Evolutionary conservation across 2,113 vertebrate genomes (phyloP).

Genomic region (Python bivittatus): DNA sequence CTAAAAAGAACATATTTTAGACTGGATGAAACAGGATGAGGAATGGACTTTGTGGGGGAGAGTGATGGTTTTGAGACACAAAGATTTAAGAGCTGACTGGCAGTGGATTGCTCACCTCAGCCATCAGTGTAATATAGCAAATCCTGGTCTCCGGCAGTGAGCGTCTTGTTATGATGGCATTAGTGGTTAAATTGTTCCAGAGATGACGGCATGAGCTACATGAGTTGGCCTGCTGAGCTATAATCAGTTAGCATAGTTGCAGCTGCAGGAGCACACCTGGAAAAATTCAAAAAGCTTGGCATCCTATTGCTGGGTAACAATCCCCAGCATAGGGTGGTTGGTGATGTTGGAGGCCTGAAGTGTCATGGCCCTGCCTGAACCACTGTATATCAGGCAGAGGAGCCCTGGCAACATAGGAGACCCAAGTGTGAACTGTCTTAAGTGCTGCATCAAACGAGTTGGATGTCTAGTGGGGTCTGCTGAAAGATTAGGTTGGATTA

Average conservation of each 20-base stretch:
- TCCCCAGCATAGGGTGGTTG: not conserved
- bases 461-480: no score
- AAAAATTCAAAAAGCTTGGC: not conserved
- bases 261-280: not conserved
- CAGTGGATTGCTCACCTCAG: not conserved
- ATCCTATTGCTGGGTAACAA: not conserved
- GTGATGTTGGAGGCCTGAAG: not conserved
- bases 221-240: not conserved
- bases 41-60: not conserved
- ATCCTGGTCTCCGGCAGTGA: not conserved
- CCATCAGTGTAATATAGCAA: not conserved
- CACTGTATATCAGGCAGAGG: not conserved
- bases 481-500: no score
- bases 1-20: not conserved
- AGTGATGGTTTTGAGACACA: not conserved
- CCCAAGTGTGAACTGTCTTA: no score
- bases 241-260: not conserved
- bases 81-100: not conserved
- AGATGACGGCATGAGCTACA: not conserved
- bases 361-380: not conserved
- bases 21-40: not conserved
- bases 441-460: no score
- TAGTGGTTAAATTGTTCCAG: not conserved
- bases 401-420: not conserved
- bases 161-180: not conserved